phyloP scores from a whole-genome alignment of 92 coral and sea anemone species.

The Paragorgia papillata region DNA sequence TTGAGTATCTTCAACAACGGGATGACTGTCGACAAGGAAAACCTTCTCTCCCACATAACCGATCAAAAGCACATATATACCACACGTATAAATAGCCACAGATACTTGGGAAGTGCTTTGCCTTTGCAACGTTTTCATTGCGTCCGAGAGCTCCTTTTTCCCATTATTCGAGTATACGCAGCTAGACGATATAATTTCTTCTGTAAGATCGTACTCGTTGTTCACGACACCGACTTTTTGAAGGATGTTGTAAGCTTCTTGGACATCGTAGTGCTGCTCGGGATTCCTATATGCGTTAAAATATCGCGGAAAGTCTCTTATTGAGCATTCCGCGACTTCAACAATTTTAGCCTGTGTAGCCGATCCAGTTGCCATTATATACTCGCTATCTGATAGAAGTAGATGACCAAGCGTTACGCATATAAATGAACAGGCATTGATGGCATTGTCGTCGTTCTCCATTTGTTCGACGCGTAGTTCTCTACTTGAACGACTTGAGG shows the following conservation, averaged over 20 bases:
- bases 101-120: slow-evolving; percentile 7
- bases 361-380: background rate
- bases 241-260: slow-evolving; percentile 49
- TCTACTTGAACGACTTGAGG: background rate
- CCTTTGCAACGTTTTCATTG: slow-evolving; percentile 28
- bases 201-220: background rate
- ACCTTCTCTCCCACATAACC: background rate
- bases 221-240: slow-evolving; percentile 19
- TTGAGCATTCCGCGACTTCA: slow-evolving; percentile 44
- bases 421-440: slow-evolving; percentile 54
- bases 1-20: background rate
- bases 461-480: no score
- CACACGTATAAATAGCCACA: slow-evolving; percentile 23
- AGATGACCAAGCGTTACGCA: slow-evolving; percentile 37
- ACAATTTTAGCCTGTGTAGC: background rate
- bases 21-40: slow-evolving; percentile 37
- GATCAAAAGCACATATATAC: slow-evolving; percentile 21
- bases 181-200: slow-evolving; percentile 23
- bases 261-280: slow-evolving; percentile 40
- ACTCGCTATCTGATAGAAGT: slow-evolving; percentile 8
- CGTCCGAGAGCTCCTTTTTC: slow-evolving; percentile 15
- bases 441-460: slow-evolving; percentile 29
- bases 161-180: slow-evolving; percentile 30
- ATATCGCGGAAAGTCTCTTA: slow-evolving; percentile 29
- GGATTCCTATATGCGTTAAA: slow-evolving; percentile 38